These are phyloP conservation scores for Chymomyza caudatula DNA, from an alignment of 2,888 invertebrate species.

Conservation along the genomic window DNA sequence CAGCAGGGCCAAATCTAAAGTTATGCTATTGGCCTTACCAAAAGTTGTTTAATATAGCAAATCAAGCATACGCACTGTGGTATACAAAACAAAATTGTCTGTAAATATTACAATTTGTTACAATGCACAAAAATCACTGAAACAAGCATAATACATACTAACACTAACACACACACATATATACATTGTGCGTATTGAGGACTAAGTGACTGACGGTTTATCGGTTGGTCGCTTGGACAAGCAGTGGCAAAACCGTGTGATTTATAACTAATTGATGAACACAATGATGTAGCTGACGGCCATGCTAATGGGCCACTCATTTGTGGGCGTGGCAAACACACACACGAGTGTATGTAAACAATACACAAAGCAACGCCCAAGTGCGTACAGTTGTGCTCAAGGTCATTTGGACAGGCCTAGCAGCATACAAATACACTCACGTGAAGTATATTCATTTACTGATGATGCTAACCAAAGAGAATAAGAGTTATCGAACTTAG, in stretches of 20 bases:
- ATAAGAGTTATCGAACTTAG: neutral
- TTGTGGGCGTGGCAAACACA: constrained; percentile 23
- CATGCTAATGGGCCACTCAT: constrained; percentile 6
- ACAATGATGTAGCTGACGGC: constrained; percentile 29
- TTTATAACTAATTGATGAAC: constrained; percentile 63
- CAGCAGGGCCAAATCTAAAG: neutral
- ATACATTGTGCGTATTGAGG: neutral
- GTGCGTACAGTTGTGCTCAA: constrained; percentile 43
- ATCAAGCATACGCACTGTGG: constrained; percentile 30
- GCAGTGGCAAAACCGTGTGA: constrained; percentile 39
- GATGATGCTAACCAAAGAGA: too few relatives aligned
- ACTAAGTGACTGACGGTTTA: neutral
- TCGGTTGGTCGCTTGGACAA: constrained; percentile 9
- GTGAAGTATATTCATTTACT: neutral
- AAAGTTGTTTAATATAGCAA: constrained; percentile 8
- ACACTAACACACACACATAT: neutral
- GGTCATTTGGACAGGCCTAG: constrained; percentile 24
- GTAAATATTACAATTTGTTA: constrained; percentile 43
- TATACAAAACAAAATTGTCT: constrained; percentile 23
- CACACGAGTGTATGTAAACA: neutral
- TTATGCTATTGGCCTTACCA: neutral
- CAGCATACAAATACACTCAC: neutral
- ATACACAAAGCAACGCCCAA: neutral
- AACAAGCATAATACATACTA: neutral
- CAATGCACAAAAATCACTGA: neutral